Evolutionary conservation across 1,140 invertebrate species (phyloP).

Genomic region (Drosophila aff.): DNA sequence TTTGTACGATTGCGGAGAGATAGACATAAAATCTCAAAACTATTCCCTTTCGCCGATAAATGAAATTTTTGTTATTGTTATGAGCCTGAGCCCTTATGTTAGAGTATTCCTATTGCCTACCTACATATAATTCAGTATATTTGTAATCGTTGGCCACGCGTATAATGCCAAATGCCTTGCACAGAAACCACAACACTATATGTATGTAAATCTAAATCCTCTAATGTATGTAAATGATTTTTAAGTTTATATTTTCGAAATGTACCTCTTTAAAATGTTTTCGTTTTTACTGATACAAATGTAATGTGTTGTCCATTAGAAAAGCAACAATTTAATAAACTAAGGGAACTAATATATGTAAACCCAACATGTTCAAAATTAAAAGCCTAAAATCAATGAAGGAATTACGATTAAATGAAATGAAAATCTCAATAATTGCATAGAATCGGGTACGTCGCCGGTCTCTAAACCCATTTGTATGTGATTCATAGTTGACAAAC

Average conservation of each 20-base stretch:
- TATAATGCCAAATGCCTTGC: conserved; percentile 28
- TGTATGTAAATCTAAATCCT: conserved; percentile 27
- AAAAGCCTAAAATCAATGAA: conserved; percentile 38
- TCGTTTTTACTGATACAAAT: conserved; percentile 42
- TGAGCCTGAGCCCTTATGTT: conserved; percentile 31
- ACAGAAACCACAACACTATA: conserved; percentile 32
- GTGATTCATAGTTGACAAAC: conserved; percentile 40
- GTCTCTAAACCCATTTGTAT: conserved; percentile 33
- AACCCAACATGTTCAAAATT: conserved; percentile 48
- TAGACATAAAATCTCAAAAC: conserved; percentile 33
- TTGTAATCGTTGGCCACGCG: conserved; percentile 38
- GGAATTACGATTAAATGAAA: conserved; percentile 20
- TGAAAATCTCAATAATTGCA: conserved; percentile 34
- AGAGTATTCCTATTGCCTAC: conserved; percentile 55
- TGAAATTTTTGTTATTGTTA: conserved; percentile 60
- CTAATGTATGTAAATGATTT: conserved; percentile 34
- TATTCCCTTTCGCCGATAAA: conserved; percentile 33
- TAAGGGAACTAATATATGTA: conserved; percentile 44
- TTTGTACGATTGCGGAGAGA: conserved; percentile 32
- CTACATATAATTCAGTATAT: conserved; percentile 51
- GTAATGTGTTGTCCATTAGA: conserved; percentile 36
- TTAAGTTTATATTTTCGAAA: conserved; percentile 46
- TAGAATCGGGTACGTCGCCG: conserved; percentile 24
- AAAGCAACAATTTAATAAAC: conserved; percentile 40
- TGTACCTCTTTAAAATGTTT: conserved; percentile 46